Conservation (phyloP, 37 sponge, comb jelly and placozoan genomes). For the Haliclona indistincta region DNA sequence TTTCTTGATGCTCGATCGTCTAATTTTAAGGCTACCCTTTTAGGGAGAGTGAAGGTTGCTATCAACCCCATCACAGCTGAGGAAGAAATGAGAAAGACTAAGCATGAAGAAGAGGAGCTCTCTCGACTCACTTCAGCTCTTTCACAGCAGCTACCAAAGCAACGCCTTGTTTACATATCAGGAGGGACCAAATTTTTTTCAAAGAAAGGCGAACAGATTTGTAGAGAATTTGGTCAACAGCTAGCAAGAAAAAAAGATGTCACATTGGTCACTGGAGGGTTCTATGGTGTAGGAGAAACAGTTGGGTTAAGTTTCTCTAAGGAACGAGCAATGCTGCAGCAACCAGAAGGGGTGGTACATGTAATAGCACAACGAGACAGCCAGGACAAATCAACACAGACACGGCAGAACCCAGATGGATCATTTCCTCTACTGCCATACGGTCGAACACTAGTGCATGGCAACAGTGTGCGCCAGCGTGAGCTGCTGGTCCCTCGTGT, state of each 20-base stretch:
- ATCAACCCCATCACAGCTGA: conserved; percentile 42
- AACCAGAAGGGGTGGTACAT: conserved; percentile 52
- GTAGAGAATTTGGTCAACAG: conserved; percentile 57
- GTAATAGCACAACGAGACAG: conserved; percentile 59
- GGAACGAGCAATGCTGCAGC: conserved; percentile 36
- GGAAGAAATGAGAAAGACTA: conserved; percentile 14
- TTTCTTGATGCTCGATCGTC: conserved; percentile 49
- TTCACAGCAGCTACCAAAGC: conserved; percentile 33
- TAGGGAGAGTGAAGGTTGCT: conserved; percentile 37
- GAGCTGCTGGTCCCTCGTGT: conserved; percentile 62
- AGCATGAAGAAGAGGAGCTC: conserved; percentile 29
- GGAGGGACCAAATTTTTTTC: conserved; percentile 75
- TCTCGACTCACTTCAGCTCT: conserved; percentile 34
- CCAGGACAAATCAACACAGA: conserved; percentile 67
- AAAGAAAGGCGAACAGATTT: conserved; percentile 52
- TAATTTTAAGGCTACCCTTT: conserved; percentile 20
- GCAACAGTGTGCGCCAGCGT: conserved; percentile 72
- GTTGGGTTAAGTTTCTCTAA: conserved; percentile 62
- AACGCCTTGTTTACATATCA: conserved; percentile 68
- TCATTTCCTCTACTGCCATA: conserved; percentile 68
- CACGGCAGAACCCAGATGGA: conserved; percentile 70
- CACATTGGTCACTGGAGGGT: conserved; percentile 79
- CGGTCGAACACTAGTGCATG: conserved; percentile 74
- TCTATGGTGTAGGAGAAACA: conserved; percentile 83
- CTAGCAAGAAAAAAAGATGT: conserved; percentile 57